phyloP scores from a whole-genome alignment of 2,888 invertebrate species.

The Schrankia costaestrigalis region DNA sequence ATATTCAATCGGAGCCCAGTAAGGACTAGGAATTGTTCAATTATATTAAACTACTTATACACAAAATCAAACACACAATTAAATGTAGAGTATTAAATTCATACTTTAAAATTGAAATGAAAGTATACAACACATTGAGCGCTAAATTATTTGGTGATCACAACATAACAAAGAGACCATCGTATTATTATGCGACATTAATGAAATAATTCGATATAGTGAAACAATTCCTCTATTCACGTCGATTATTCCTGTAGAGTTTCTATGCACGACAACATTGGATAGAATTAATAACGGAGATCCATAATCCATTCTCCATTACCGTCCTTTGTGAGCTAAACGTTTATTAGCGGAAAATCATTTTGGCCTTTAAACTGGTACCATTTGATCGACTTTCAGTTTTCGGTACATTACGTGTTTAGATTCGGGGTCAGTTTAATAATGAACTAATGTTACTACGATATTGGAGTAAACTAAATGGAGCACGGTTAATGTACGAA shows the following conservation, averaged over 20 bases:
- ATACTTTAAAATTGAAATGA: too few species aligned
- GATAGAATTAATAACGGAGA: conserved; percentile 41
- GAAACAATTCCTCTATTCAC: conserved; percentile 28
- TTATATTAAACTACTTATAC: too few species aligned
- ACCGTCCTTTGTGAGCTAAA: conserved; percentile 52
- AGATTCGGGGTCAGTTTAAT: conserved; percentile 25
- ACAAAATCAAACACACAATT: too few species aligned
- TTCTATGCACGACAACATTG: conserved; percentile 30
- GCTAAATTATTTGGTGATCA: too few species aligned
- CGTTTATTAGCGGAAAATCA: conserved; percentile 53
- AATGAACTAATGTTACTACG: conserved; percentile 11
- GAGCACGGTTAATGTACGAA: neutral
- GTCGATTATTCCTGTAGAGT: conserved; percentile 27
- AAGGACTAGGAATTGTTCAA: too few species aligned
- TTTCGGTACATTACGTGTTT: conserved; percentile 31
- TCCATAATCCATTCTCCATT: conserved; percentile 47
- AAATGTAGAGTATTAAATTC: too few species aligned
- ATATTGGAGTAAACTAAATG: conserved; percentile 14
- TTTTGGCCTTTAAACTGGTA: conserved; percentile 42
- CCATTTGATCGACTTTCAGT: conserved; percentile 38
- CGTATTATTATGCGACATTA: too few species aligned
- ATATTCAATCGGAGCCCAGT: too few species aligned
- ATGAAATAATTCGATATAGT: conserved; percentile 9
- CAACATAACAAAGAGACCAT: too few species aligned
- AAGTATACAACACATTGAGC: too few species aligned